Conservation (phyloP, 2,113 vertebrate genomes). For the Planiliza haematocheilus region DNA sequence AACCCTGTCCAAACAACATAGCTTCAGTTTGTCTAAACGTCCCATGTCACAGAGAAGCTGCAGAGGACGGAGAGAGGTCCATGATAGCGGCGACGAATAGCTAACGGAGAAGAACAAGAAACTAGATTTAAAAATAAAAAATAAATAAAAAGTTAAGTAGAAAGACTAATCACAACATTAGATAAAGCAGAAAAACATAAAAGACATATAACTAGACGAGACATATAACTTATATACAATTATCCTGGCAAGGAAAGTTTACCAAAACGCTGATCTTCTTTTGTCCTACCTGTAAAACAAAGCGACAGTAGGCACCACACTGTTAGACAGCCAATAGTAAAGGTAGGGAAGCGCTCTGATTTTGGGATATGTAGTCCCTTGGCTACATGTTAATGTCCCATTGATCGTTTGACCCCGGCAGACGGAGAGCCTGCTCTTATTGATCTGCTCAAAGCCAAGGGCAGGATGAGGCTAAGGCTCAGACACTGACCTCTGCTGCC, state of each 20-base stretch:
- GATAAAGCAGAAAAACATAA: constrained; percentile 16
- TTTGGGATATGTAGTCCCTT: constrained; percentile 28
- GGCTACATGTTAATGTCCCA: constrained; percentile 73
- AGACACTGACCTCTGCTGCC: constrained; percentile 86
- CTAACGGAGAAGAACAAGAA: constrained; percentile 20
- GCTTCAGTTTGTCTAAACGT: constrained; percentile 74
- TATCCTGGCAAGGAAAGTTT: not conserved
- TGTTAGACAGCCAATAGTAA: not conserved
- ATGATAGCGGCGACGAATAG: constrained; percentile 41
- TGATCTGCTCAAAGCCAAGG: constrained; percentile 90
- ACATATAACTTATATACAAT: not conserved
- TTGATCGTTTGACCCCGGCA: constrained; percentile 80
- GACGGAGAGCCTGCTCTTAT: constrained; percentile 85
- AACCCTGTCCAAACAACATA: constrained; percentile 79
- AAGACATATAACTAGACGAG: no score
- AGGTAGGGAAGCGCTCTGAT: not conserved
- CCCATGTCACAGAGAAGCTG: constrained; percentile 71
- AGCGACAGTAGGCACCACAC: not conserved
- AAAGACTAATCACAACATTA: constrained; percentile 26
- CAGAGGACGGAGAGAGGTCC: constrained; percentile 47
- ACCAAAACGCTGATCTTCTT: not conserved
- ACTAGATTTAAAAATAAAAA: constrained; percentile 1
- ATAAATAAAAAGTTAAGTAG: constrained; percentile 20
- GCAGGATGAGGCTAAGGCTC: constrained; percentile 86
- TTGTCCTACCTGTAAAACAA: not conserved